Percentiles rank a stretch among this genome's conserved stretches.
Evolutionary conservation across 2,113 vertebrate genomes (phyloP).

Genomic region (Phasianus colchicus): DNA sequence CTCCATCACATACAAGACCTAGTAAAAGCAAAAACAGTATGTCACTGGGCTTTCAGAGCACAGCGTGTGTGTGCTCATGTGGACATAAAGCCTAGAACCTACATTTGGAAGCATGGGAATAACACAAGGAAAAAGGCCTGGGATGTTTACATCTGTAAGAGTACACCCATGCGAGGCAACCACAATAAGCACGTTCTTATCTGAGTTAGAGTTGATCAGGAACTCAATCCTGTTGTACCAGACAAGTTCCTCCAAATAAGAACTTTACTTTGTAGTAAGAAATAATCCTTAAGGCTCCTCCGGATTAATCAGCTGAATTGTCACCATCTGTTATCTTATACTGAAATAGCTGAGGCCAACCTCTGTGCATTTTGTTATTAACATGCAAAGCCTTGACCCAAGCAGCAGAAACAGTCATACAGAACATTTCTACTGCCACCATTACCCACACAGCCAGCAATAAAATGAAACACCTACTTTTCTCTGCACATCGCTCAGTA

Average conservation of each 20-base stretch:
- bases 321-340: background rate
- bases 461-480: conserved; percentile 82
- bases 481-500: conserved; percentile 94
- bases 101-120: background rate
- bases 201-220: accelerated
- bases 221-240: background rate
- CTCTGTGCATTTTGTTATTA: background rate
- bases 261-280: background rate
- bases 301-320: background rate
- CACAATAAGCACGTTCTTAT: background rate
- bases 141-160: background rate
- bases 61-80: accelerated
- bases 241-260: background rate
- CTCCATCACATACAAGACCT: conserved; percentile 99
- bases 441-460: background rate
- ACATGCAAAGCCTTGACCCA: background rate
- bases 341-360: background rate
- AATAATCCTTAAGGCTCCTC: background rate
- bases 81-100: background rate
- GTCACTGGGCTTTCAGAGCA: background rate
- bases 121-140: background rate
- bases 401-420: background rate
- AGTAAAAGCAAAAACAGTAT: background rate
- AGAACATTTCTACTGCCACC: background rate
- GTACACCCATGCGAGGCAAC: background rate